Percentiles rank a stretch among this genome's conserved stretches.
Conservation (phyloP, 2,113 vertebrate genomes). For the Pangasianodon gigas region DNA sequence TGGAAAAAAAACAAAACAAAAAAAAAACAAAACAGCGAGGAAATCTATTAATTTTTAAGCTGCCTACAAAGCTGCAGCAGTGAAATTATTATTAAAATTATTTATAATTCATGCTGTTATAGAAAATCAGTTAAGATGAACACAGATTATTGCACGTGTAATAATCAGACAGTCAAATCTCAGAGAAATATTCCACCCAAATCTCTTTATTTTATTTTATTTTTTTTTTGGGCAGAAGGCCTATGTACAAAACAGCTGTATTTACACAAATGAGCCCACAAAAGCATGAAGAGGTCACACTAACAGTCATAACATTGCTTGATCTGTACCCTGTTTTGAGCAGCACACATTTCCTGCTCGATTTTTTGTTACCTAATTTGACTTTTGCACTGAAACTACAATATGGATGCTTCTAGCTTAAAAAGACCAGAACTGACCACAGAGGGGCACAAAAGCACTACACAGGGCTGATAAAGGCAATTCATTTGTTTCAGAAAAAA, state of each 20-base stretch:
- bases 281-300: conserved; percentile 43
- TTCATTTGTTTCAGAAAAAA: not conserved
- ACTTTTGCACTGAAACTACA: conserved; percentile 36
- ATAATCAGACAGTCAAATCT: conserved; percentile 1
- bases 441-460: conserved; percentile 21
- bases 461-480: not conserved
- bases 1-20: too few species aligned
- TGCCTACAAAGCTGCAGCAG: not conserved
- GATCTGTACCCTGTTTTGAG: conserved; percentile 47
- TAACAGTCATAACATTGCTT: conserved; percentile 36
- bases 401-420: conserved; percentile 23
- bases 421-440: conserved; percentile 33
- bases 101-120: not conserved
- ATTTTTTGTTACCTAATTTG: conserved; percentile 16
- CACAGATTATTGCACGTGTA: not conserved
- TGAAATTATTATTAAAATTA: not conserved
- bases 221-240: conserved; percentile 25
- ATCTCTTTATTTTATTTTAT: conserved; percentile 45
- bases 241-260: conserved; percentile 55
- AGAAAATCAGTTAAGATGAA: not conserved
- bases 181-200: conserved; percentile 36
- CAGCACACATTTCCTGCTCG: conserved; percentile 38
- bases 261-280: conserved; percentile 50
- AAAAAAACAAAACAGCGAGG: not conserved
- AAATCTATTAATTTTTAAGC: not conserved